These are phyloP conservation scores for Puma concolor DNA, from an alignment of 2,113 vertebrate genomes.

Conservation along the genomic window DNA sequence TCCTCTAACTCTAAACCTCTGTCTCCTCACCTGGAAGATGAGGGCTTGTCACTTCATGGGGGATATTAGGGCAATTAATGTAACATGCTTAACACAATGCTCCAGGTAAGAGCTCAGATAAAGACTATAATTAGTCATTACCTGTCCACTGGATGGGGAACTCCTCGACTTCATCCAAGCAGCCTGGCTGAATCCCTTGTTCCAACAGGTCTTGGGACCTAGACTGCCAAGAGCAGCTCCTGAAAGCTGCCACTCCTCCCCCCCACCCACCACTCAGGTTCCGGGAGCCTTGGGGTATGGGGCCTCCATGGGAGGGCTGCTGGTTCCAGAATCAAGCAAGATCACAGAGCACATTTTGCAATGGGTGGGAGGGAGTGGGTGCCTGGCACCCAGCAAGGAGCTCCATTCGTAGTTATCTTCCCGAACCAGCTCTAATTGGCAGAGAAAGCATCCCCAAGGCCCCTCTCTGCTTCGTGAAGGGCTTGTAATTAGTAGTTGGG, in stretches of 20 bases:
- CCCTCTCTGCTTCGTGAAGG: not conserved
- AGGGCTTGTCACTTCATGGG: not conserved
- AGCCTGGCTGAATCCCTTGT: too few relatives aligned
- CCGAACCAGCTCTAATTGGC: not conserved
- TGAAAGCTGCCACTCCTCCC: not conserved
- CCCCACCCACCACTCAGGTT: not conserved
- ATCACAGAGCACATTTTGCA: not conserved
- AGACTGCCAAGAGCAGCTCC: not conserved
- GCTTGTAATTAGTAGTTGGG: not conserved
- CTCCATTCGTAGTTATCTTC: fast-evolving
- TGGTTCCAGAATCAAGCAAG: not conserved
- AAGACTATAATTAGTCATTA: fast-evolving
- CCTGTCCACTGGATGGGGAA: not conserved
- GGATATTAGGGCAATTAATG: fast-evolving
- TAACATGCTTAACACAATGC: too few relatives aligned
- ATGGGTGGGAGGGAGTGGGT: not conserved
- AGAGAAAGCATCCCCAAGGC: not conserved
- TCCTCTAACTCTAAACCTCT: not conserved
- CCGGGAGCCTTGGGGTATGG: not conserved
- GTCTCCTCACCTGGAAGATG: not conserved
- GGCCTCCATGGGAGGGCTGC: too few relatives aligned
- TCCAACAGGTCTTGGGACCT: not conserved
- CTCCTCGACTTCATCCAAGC: not conserved
- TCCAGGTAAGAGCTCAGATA: not conserved
- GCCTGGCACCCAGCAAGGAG: not conserved